A percentile compares a stretch with the other conserved stretches of the same genome.
Evolutionary conservation across 2,888 invertebrate genomes (phyloP).

Genomic region (Microdon myrmicae): DNA sequence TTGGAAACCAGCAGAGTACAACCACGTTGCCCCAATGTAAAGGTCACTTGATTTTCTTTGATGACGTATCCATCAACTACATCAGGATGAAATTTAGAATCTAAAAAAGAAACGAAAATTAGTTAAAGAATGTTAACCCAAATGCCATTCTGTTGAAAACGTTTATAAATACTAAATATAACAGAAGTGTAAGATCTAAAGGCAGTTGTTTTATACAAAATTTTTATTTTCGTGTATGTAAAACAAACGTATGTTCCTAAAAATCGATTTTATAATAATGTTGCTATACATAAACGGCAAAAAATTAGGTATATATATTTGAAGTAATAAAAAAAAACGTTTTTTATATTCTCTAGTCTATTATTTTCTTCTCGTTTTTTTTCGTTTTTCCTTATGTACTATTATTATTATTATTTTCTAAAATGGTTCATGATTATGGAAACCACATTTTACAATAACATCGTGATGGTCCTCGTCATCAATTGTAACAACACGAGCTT

Average conservation of each 20-base stretch:
- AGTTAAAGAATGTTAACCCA: conserved; percentile 16
- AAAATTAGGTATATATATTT: conserved; percentile 7
- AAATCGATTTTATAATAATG: conserved; percentile 11
- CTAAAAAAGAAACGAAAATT: conserved; percentile 11
- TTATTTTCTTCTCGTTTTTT: conserved; percentile 8
- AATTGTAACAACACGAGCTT: conserved; percentile 66
- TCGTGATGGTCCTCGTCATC: conserved; percentile 62
- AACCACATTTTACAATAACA: conserved; percentile 65
- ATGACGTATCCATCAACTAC: conserved; percentile 44
- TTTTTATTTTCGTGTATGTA: conserved; percentile 24
- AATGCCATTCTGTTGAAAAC: neutral
- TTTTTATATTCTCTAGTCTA: conserved; percentile 13
- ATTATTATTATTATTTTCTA: conserved; percentile 51
- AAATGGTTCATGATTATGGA: conserved; percentile 67
- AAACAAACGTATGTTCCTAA: conserved; percentile 7
- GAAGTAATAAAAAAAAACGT: conserved; percentile 5
- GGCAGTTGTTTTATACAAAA: conserved; percentile 5
- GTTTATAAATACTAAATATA: neutral
- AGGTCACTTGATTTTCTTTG: conserved; percentile 58
- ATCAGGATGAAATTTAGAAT: conserved; percentile 26
- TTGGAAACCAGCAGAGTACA: conserved; percentile 62
- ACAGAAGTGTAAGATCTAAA: conserved; percentile 9
- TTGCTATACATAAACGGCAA: conserved; percentile 15
- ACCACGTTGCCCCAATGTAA: conserved; percentile 63
- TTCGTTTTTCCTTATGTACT: conserved; percentile 1